Percentiles rank a stretch among this genome's conserved stretches.
These are phyloP conservation scores for Cerceris ruficornis DNA, from an alignment of 2,888 invertebrate species.

Conservation along the genomic window DNA sequence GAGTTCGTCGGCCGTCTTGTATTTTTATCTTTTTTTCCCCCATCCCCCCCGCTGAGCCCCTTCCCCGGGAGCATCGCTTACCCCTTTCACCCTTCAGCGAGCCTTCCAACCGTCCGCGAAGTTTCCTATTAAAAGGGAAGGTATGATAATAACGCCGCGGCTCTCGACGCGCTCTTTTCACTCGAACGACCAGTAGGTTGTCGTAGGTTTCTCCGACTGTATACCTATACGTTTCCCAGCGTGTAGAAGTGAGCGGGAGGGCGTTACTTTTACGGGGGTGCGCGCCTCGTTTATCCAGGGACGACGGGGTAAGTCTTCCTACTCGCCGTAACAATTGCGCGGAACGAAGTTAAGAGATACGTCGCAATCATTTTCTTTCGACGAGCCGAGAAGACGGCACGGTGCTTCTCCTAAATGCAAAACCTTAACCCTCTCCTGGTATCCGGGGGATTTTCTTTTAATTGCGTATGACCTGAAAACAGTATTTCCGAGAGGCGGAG, in stretches of 20 bases:
- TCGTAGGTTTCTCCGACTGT: constrained; percentile 18
- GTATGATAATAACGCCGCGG: constrained; percentile 64
- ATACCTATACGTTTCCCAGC: constrained; percentile 9
- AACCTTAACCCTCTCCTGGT: too few species aligned
- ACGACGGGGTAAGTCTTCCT: constrained; percentile 37
- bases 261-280: constrained; percentile 49
- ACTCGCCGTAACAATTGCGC: constrained; percentile 42
- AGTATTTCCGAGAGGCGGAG: too few species aligned
- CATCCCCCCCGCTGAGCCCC: constrained; percentile 40
- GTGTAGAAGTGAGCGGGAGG: constrained; percentile 7
- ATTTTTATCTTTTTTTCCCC: constrained; percentile 42
- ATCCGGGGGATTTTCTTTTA: too few species aligned
- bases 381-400: neutral
- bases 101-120: constrained; percentile 58
- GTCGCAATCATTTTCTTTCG: constrained; percentile 4
- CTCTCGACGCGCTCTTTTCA: constrained; percentile 66
- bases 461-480: too few species aligned
- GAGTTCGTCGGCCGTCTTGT: constrained; percentile 24
- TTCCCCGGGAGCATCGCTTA: constrained; percentile 60
- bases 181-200: constrained; percentile 59
- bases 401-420: constrained; percentile 4
- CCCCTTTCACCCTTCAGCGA: constrained; percentile 64
- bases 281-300: constrained; percentile 55
- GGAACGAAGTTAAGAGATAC: constrained; percentile 37
- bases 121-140: constrained; percentile 68